Percentiles rank a stretch among this genome's conserved stretches.
phyloP scores from a whole-genome alignment of 2,888 invertebrate genomes.

The Luffia ferchaultella region DNA sequence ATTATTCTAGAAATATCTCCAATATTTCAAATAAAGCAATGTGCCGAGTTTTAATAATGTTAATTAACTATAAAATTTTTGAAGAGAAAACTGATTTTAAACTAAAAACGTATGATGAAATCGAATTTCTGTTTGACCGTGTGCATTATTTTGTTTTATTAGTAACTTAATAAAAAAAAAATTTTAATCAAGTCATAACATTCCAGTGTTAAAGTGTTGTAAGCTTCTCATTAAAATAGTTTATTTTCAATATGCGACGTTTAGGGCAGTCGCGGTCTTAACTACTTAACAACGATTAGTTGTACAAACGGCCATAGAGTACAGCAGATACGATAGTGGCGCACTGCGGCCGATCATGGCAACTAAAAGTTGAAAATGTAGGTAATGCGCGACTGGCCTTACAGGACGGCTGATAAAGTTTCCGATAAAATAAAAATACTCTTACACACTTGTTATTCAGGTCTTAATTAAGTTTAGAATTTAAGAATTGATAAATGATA shows the following conservation, averaged over 20 bases:
- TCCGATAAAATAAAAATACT: not conserved
- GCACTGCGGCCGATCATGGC: too few species aligned
- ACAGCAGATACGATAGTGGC: too few species aligned
- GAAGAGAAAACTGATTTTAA: too few species aligned
- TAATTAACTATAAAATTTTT: too few species aligned
- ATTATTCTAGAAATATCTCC: too few species aligned
- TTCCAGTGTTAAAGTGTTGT: conserved; percentile 1
- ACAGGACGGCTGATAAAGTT: not conserved
- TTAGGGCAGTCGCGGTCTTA: too few species aligned
- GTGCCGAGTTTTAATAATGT: not conserved
- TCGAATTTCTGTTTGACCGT: not conserved
- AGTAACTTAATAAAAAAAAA: conserved; percentile 9
- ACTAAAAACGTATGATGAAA: not conserved
- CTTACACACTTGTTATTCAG: conserved; percentile 54
- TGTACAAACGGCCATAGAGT: too few species aligned
- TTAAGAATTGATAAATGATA: conserved; percentile 65
- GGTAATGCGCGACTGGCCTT: not conserved
- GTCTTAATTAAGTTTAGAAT: conserved; percentile 54
- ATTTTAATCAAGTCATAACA: conserved; percentile 5
- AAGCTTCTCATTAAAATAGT: conserved; percentile 1
- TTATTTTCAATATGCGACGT: too few species aligned
- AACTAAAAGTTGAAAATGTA: not conserved
- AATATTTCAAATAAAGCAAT: not conserved
- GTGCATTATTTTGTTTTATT: conserved; percentile 5
- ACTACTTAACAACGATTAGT: too few species aligned